Percentiles rank a stretch among this genome's conserved stretches.
These are phyloP conservation scores for Acinonyx jubatus DNA, from an alignment of 2,113 vertebrate species.

Conservation along the genomic window DNA sequence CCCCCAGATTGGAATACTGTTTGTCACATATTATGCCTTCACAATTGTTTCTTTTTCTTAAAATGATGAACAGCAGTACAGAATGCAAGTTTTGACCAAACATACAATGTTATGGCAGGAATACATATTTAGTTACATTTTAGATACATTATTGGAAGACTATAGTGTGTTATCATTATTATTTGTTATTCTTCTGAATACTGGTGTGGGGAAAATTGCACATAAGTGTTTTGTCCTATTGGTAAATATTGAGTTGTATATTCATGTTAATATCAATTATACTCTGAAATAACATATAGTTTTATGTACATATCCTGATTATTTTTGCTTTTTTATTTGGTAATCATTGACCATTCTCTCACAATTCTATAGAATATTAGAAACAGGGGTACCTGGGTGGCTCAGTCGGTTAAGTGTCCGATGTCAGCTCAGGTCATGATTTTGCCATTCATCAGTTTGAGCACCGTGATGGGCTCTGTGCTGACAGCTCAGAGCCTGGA, in stretches of 20 bases:
- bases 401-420: too few relatives aligned
- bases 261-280: neutral
- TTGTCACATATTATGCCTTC: neutral
- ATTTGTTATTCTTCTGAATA: neutral
- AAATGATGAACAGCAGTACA: neutral
- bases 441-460: too few relatives aligned
- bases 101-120: neutral
- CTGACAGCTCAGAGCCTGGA: too few relatives aligned
- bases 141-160: neutral
- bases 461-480: too few relatives aligned
- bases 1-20: neutral
- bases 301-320: neutral
- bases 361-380: conserved; percentile 5
- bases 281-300: neutral
- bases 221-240: neutral
- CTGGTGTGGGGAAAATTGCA: neutral
- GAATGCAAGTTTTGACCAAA: neutral
- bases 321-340: neutral
- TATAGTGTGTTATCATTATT: neutral
- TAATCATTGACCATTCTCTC: neutral
- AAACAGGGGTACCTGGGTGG: neutral
- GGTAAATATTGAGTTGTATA: neutral
- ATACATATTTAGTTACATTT: neutral
- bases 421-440: too few relatives aligned
- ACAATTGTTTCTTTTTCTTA: neutral